Evolutionary conservation across 2,113 vertebrate species (phyloP), one percentile per base, ranked within the genome.

Genomic region (Erythrolamprus reginae): DNA sequence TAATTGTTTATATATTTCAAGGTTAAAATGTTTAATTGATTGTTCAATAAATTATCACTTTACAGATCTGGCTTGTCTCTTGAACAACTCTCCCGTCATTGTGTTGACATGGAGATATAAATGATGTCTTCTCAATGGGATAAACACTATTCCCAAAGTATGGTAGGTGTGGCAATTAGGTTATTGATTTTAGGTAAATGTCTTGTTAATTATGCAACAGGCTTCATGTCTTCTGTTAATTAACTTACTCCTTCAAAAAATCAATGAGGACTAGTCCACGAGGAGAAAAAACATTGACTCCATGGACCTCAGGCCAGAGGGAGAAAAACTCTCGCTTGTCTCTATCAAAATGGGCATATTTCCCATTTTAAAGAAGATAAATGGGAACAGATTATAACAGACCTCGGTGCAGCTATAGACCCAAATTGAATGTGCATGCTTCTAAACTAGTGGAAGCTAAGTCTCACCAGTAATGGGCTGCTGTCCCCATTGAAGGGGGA

Each of bases 101-200:
- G 95, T 96, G 97, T 97, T 97, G 97, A 97, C 97, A 97, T 19
- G 33, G 91, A 97, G 96, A 95, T 96, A 97, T 94, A 97, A 97
- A 96, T 97, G 95, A 97, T 96, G 93, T 96, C 95, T 96, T 97
- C 97, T 96, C 97, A 96, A 96, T 93, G 97, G 95, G 93, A 95
- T 96, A 96, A 96, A 96, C 96, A 95, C 92, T 95, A 92, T 95
- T 95, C 96, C 95, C 91, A 94, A 94, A 95, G 94, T 95, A 95
- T 0, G 77, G 94, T 97, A 98, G 97, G 97, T 98, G 97, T 97
- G 97, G 97, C 97, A 97, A 97, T 98, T 98, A 98, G 97, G 94
- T 96, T 97, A 98, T 98, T 97, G 98, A 98, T 98, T 97, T 97
- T 97, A 97, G 96, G 96, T 97, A 97, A 97, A 98, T 98, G 97